Base-by-base conservation (phyloP, 2,113 vertebrate species). In the Limnothrissa miodon region DNA sequence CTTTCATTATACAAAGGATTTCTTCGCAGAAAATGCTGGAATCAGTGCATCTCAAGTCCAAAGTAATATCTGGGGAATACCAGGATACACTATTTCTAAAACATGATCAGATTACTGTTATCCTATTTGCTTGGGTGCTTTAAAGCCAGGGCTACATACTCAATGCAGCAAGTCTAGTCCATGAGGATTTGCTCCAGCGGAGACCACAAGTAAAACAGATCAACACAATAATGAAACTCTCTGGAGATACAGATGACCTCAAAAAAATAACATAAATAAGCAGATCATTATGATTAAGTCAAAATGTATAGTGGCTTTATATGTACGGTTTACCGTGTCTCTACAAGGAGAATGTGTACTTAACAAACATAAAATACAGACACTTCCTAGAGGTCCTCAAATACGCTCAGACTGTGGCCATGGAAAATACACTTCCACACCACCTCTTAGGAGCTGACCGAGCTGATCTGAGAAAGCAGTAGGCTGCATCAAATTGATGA, bases 391-490 rank as follows among this genome's bases (percentile, higher is more conserved):
- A 70, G n/a, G 46, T 74, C 56, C 23, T 70, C 25, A 15, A 70
- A 29, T 10, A 70, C 62, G 4, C 29, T 70, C 62, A 80, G 46
- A 56, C 62, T 89, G 78, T 85, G 81, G 85, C 86, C 59, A 42
- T 80, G 80, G 88, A 86, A 84, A 81, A 83, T 78, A 62, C 45
- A 87, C 86, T 89, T 89, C 88, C 89, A 89, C 89, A 88, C 89
- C 85, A 87, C 87, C 84, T 46, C 85, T 81, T 80, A 86, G 80
- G 87, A 86, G 80, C 84, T 84, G 80, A 85, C 33, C 83, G 62
- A 80, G 82, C 81, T 90, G 86, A 87, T 66, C n/a, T 66, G 62
- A 66, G 25, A 1, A 89, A 90, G 86, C 79, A 70, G 42, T 81
- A 79, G 85, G 86, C 78, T 78, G 81, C 59, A 81, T 39, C 70